Conservation (phyloP, 2,888 invertebrate genomes). For the Leucophenga maculata region DNA sequence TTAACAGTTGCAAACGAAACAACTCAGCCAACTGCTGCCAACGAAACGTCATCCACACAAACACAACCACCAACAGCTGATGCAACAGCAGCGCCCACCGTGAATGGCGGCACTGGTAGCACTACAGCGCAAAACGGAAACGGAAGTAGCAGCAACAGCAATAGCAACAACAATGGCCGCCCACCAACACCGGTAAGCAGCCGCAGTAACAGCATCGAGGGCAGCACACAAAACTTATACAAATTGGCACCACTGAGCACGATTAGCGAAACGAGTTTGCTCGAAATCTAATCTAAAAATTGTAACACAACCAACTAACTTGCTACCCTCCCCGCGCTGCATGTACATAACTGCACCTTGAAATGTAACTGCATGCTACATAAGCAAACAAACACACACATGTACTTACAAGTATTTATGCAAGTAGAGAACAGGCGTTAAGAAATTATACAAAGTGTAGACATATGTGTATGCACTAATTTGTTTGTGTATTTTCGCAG, state of each 20-base stretch:
- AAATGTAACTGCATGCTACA: slow-evolving; percentile 9
- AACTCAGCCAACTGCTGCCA: background rate
- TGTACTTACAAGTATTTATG: background rate
- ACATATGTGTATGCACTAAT: too few species aligned
- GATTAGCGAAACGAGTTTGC: slow-evolving; percentile 74
- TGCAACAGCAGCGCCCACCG: background rate
- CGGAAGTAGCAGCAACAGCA: slow-evolving; percentile 8
- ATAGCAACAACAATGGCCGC: slow-evolving; percentile 2
- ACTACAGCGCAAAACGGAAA: slow-evolving; percentile 5
- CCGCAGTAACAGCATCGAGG: slow-evolving; percentile 40
- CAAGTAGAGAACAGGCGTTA: background rate
- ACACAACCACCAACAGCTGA: background rate
- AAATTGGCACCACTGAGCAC: slow-evolving; percentile 74
- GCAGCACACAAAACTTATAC: slow-evolving; percentile 39
- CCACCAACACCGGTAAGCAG: slow-evolving; percentile 72
- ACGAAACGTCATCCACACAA: background rate
- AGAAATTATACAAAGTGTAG: too few species aligned
- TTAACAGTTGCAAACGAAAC: background rate
- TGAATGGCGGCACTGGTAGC: slow-evolving; percentile 13
- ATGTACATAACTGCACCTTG: background rate
- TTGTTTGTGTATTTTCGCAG: too few species aligned
- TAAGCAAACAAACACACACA: slow-evolving; percentile 21
- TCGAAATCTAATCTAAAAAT: slow-evolving; percentile 37
- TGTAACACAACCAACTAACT: slow-evolving; percentile 2
- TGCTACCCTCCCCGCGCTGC: background rate